Conservation (phyloP, 2,888 invertebrate genomes). For the Cephus runcator region DNA sequence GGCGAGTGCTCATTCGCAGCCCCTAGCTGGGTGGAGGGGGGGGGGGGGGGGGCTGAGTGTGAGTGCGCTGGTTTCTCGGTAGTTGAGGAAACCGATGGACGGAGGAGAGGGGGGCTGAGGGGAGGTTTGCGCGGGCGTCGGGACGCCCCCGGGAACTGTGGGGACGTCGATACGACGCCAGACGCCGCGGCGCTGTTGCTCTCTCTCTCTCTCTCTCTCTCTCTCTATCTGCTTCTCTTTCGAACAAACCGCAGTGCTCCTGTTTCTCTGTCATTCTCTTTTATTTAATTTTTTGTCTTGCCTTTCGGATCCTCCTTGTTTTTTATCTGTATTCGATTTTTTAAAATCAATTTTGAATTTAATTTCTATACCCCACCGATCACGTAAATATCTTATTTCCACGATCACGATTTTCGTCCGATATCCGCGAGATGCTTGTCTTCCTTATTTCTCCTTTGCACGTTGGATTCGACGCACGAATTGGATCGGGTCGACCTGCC, state of each 20-base stretch:
- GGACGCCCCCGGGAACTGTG: conserved; percentile 1
- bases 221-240: not conserved
- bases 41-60: not conserved
- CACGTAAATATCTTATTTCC: not conserved
- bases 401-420: not conserved
- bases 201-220: conserved; percentile 7
- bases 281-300: not conserved
- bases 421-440: not conserved
- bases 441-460: not conserved
- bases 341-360: not conserved
- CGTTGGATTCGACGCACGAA: not conserved
- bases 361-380: not conserved
- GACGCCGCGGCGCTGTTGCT: conserved; percentile 23
- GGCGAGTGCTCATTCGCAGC: conserved; percentile 14
- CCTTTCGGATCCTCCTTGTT: not conserved
- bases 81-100: not conserved
- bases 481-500: not conserved
- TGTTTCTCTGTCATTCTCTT: no score
- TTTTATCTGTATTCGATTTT: no score
- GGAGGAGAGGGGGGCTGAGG: not conserved
- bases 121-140: conserved; percentile 17
- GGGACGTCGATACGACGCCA: conserved; percentile 24
- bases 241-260: not conserved
- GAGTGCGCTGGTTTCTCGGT: not conserved
- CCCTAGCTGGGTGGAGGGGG: not conserved